Conservation (phyloP, 2,797 vertebrate genomes). For the Enteromius anoplus region DNA sequence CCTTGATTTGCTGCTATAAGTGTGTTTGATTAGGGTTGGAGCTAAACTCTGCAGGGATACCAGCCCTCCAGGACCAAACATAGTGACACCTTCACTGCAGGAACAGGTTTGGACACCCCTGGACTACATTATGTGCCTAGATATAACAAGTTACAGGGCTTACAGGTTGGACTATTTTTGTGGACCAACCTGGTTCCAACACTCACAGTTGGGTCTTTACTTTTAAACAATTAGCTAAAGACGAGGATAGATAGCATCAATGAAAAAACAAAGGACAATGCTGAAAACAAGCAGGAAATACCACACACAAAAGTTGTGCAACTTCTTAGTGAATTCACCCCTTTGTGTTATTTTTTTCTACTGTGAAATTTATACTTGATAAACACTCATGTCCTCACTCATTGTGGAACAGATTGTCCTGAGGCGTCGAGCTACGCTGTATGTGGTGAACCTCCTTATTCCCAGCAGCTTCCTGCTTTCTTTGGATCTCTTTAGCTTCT, state of each 20-base stretch:
- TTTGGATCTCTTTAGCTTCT: conserved; percentile 81
- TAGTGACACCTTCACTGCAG: too few species aligned
- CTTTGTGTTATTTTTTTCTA: not conserved
- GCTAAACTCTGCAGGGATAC: too few species aligned
- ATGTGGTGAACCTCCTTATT: conserved; percentile 76
- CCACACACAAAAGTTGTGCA: not conserved
- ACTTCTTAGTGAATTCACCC: not conserved
- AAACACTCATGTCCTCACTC: not conserved
- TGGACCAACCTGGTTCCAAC: not conserved
- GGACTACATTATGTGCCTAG: too few species aligned
- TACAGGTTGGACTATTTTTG: not conserved
- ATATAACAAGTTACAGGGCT: too few species aligned
- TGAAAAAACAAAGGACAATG: not conserved
- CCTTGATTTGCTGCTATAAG: too few species aligned
- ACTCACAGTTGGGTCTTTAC: not conserved
- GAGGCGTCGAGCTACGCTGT: conserved; percentile 64
- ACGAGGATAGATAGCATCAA: not conserved
- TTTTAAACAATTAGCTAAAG: not conserved
- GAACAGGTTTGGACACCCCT: too few species aligned
- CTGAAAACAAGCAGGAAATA: not conserved
- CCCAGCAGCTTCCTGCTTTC: conserved; percentile 79
- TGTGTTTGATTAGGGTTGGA: too few species aligned
- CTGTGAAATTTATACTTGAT: not conserved
- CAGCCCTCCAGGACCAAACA: too few species aligned
- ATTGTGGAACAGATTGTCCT: conserved; percentile 57